Evolutionary conservation across 2,888 invertebrate genomes (phyloP).

Genomic region (Allygus modestus): DNA sequence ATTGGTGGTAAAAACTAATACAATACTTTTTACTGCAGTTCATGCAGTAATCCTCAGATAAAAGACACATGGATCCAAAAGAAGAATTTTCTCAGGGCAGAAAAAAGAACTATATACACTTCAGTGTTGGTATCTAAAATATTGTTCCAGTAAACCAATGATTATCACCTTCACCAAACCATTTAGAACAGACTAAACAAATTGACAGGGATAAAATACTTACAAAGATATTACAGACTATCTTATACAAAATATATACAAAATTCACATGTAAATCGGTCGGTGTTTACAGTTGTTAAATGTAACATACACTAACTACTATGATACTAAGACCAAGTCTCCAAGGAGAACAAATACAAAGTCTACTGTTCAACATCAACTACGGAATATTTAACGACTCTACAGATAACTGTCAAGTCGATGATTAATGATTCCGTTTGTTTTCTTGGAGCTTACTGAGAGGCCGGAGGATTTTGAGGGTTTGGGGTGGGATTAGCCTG

Average conservation of each 20-base stretch:
- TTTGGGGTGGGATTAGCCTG: conserved; percentile 2
- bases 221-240: conserved; percentile 24
- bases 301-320: conserved; percentile 33
- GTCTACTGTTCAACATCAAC: conserved; percentile 38
- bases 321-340: conserved; percentile 22
- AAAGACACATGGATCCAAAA: too few species aligned
- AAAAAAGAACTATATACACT: conserved; percentile 3
- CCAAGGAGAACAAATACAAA: conserved; percentile 22
- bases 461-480: conserved; percentile 2
- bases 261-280: conserved; percentile 41
- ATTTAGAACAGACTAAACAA: neutral
- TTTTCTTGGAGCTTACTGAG: conserved; percentile 9
- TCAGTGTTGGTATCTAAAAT: neutral
- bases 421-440: neutral
- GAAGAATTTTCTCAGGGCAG: neutral
- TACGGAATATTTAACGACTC: neutral
- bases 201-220: conserved; percentile 41
- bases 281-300: conserved; percentile 6
- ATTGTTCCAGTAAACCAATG: neutral
- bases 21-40: too few species aligned
- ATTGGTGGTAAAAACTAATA: too few species aligned
- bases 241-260: conserved; percentile 55
- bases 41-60: too few species aligned
- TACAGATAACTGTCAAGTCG: neutral
- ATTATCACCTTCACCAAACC: neutral